phyloP scores from a whole-genome alignment of 2,797 vertebrate species.

The Lagorchestes hirsutus region DNA sequence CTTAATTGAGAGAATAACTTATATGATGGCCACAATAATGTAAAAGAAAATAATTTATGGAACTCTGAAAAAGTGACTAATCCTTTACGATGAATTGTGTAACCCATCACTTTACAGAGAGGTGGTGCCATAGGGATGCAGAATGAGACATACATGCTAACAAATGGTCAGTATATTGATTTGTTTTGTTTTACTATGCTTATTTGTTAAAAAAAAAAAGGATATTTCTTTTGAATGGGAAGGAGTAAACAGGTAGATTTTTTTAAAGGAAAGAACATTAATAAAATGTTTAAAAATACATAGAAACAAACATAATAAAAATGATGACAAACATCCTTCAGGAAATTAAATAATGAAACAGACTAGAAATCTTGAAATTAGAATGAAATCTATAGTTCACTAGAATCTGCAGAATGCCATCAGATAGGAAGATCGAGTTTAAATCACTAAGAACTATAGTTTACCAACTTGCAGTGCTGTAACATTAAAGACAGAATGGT shows the following conservation, averaged over 20 bases:
- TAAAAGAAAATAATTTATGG: not conserved
- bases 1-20: not conserved
- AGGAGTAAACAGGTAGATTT: not conserved
- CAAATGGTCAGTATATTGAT: not conserved
- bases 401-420: not conserved
- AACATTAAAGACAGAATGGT: not conserved
- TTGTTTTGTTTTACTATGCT: not conserved
- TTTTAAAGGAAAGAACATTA: not conserved
- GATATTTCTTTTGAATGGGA: not conserved
- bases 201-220: not conserved
- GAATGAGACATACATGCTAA: not conserved
- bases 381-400: not conserved
- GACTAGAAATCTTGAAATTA: not conserved
- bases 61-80: not conserved
- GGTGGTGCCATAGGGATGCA: not conserved
- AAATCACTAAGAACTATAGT: not conserved
- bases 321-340: not conserved
- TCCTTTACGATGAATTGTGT: not conserved
- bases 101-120: not conserved
- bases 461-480: not conserved
- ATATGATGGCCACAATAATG: not conserved
- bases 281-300: not conserved
- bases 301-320: not conserved
- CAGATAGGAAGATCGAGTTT: not conserved
- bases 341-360: not conserved